Evolutionary conservation across 2,888 invertebrate genomes (phyloP), one percentile per base, ranked within the genome.

Genomic region (Hirtodrosophila alboralis): DNA sequence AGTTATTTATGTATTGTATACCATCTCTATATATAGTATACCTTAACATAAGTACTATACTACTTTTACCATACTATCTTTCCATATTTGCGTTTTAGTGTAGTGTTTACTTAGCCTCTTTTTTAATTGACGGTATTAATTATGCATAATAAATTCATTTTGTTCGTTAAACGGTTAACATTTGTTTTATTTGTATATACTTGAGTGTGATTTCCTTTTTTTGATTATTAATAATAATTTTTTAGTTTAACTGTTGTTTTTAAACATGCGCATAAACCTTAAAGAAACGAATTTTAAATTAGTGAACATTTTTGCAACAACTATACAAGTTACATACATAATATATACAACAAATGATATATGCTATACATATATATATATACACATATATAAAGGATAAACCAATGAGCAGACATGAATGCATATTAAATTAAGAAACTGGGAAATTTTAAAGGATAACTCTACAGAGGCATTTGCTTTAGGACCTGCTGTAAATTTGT

Each of bases 271-370:
- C 54, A 62, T 60, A 72, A 88, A 86, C 84, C 78, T 85, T 81
- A 85, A 84, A 78, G 86, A 87, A 90, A 89, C 90, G 90, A 90
- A 90, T 90, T 90, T 90, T 90, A 76, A 89, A 89, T 87, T 90
- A 90, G 90, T 75, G 77, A 87, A 88, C 75, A 76, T 83, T 83
- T 87, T 88, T 87, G 86, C 80, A 84, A 72, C 57, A 80, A 77
- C 69, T 66, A 61, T 67, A 69, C 44, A 68, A 67, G 34, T 41
- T 57, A 77, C n/a, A 58, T 45, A 51, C 47, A 63, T 27, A 41
- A 43, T 30, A 56, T 40, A 72, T 64, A 72, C 53, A 58, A 45
- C 41, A 47, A 51, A 59, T 3, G 70, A 65, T 57, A 34, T 64
- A 73, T 65, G 70, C 45, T 37, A 59, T 56, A 52, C 47, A 56